These are phyloP conservation scores for Phasianus colchicus DNA, from an alignment of 2,113 vertebrate genomes.

Conservation along the genomic window DNA sequence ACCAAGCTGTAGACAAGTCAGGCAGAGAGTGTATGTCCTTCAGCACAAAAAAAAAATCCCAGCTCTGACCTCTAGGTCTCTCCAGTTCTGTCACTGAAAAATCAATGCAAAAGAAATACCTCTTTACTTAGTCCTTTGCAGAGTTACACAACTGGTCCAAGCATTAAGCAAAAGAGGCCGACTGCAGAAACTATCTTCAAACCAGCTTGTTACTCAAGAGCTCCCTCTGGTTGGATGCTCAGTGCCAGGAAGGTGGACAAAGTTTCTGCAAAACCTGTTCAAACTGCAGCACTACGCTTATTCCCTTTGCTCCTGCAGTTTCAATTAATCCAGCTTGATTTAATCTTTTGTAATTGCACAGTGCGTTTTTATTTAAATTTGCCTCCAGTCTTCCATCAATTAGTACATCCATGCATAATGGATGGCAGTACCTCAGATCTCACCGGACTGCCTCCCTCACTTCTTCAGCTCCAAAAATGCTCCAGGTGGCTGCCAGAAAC, in stretches of 20 bases:
- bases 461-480: background rate
- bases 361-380: constrained; percentile 3
- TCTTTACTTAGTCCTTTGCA: background rate
- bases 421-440: background rate
- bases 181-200: background rate
- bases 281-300: background rate
- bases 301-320: background rate
- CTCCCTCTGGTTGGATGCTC: background rate
- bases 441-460: background rate
- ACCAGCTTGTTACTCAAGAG: background rate
- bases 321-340: background rate
- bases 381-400: constrained; percentile 23
- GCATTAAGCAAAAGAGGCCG: background rate
- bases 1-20: background rate
- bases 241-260: background rate
- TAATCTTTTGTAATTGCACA: constrained; percentile 30
- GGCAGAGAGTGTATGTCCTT: background rate
- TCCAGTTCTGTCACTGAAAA: background rate
- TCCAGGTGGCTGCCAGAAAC: background rate
- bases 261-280: background rate
- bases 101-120: background rate
- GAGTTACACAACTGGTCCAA: background rate
- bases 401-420: background rate
- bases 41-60: background rate
- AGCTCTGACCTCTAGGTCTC: background rate